phyloP scores from a whole-genome alignment of 2,888 invertebrate species.

The Ceriagrion tenellum region DNA sequence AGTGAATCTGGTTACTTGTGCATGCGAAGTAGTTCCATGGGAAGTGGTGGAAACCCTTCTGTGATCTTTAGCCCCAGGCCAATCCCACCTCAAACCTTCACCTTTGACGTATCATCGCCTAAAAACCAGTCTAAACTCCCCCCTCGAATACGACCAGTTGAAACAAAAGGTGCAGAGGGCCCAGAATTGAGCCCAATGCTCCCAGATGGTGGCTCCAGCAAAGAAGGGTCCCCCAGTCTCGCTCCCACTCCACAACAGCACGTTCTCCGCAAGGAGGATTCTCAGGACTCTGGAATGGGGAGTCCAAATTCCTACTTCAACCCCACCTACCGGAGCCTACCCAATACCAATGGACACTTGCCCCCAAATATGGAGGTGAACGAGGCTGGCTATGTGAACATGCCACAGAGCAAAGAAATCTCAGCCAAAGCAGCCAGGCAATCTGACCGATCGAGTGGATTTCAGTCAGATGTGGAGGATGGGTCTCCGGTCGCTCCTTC shows the following conservation, averaged over 20 bases:
- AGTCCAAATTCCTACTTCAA: conserved; percentile 52
- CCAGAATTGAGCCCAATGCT: conserved; percentile 70
- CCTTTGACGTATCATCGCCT: conserved; percentile 42
- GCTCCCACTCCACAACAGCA: background rate
- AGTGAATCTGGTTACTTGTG: conserved; percentile 80
- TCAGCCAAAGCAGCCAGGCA: background rate
- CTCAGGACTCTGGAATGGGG: conserved; percentile 51
- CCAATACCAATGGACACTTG: conserved; percentile 32
- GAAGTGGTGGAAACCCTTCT: conserved; percentile 75
- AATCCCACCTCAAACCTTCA: conserved; percentile 78
- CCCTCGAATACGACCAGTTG: conserved; percentile 39
- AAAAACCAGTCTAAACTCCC: conserved; percentile 23
- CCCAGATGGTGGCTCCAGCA: background rate
- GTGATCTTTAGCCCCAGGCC: conserved; percentile 81
- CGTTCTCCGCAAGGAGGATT: conserved; percentile 19
- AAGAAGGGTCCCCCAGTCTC: background rate
- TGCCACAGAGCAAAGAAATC: conserved; percentile 29
- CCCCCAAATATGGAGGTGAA: conserved; percentile 13
- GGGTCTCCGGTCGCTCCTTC: background rate
- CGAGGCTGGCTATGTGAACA: conserved; percentile 24
- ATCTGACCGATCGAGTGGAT: conserved; percentile 47
- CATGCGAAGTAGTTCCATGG: conserved; percentile 79
- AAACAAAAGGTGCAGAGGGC: conserved; percentile 38
- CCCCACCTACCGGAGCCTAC: conserved; percentile 37
- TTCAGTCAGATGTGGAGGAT: conserved; percentile 39